Percentiles rank a stretch among this genome's conserved stretches.
Evolutionary conservation across 1,140 invertebrate genomes (phyloP).

Genomic region (Uloborus diversus): DNA sequence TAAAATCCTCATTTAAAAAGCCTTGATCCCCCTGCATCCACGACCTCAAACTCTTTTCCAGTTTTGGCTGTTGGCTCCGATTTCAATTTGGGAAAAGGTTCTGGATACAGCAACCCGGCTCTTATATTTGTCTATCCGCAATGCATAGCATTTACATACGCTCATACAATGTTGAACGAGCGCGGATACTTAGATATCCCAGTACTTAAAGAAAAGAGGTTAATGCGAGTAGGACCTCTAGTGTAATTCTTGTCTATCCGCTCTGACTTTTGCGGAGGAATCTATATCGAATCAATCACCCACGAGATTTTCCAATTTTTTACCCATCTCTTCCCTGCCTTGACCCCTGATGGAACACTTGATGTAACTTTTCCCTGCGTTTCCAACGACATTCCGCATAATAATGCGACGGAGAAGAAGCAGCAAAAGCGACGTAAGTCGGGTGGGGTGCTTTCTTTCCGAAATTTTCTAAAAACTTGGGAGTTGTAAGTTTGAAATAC

Average conservation of each 20-base stretch:
- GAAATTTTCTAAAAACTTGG: no score
- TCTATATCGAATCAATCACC: slow-evolving; percentile 55
- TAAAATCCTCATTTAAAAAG: no score
- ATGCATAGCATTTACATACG: slow-evolving; percentile 48
- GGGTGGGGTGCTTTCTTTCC: no score
- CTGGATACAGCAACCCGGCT: slow-evolving; percentile 27
- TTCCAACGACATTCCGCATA: slow-evolving; percentile 37
- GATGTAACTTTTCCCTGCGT: not conserved
- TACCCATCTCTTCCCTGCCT: slow-evolving; percentile 15
- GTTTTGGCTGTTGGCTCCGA: no score
- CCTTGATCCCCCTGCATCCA: no score
- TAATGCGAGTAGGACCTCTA: slow-evolving; percentile 41
- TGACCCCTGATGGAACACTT: slow-evolving; percentile 1
- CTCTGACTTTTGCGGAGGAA: slow-evolving; percentile 16
- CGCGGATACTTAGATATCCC: not conserved
- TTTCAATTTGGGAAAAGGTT: slow-evolving; percentile 33
- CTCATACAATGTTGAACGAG: slow-evolving; percentile 40
- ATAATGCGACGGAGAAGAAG: no score
- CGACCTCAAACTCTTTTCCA: no score
- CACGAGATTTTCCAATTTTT: slow-evolving; percentile 30
- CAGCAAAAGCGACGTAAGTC: no score
- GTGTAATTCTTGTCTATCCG: slow-evolving; percentile 38
- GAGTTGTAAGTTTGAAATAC: no score
- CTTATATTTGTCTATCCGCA: not conserved
- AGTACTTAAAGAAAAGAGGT: slow-evolving; percentile 43